Conservation (phyloP, 2,113 vertebrate genomes). For the Pyxicephalus adspersus region DNA sequence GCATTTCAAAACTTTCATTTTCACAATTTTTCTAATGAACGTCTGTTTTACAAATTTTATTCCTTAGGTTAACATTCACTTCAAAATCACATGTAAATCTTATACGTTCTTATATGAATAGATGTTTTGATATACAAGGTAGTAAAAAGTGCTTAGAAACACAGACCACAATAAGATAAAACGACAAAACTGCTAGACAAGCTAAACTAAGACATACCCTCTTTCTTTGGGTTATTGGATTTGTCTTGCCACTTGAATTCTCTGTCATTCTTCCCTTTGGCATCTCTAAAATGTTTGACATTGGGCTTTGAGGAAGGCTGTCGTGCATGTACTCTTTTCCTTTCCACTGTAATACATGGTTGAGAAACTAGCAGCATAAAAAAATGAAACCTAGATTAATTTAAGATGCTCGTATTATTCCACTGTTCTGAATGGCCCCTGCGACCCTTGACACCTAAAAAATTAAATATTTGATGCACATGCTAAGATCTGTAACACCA, state of each 20-base stretch:
- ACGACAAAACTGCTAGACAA: neutral
- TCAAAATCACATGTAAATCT: no score
- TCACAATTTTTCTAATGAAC: no score
- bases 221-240: neutral
- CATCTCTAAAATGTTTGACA: neutral
- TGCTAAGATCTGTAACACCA: neutral
- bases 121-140: no score
- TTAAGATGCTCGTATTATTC: neutral
- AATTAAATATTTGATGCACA: neutral
- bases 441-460: neutral
- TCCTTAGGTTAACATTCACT: no score
- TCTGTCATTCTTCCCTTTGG: neutral
- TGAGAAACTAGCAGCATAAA: conserved; percentile 18
- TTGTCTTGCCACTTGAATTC: neutral
- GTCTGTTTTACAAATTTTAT: no score
- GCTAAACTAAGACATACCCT: neutral
- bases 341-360: conserved; percentile 38
- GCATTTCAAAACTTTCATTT: no score
- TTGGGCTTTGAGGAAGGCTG: conserved; percentile 2
- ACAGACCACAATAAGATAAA: no score
- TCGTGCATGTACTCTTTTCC: conserved; percentile 25
- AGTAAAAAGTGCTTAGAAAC: no score
- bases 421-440: neutral
- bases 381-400: neutral
- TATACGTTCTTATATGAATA: no score